Percentiles rank a stretch among this genome's conserved stretches.
phyloP scores from a whole-genome alignment of 2,113 vertebrate genomes.

The Elanus axillaris region DNA sequence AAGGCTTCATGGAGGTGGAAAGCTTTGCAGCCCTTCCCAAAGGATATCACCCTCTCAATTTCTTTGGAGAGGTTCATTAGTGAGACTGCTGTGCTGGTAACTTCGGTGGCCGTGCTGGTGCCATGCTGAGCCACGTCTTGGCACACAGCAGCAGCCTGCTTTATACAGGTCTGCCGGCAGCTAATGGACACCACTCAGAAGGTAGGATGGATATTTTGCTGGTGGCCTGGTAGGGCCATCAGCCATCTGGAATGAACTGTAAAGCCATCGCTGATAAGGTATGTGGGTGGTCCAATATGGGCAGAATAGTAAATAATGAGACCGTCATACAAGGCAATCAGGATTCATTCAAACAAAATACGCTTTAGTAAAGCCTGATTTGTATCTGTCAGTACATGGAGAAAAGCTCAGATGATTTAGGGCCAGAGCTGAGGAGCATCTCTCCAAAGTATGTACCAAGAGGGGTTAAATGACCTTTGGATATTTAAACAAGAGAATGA shows the following conservation, averaged over 20 bases:
- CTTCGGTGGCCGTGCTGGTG: neutral
- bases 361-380: neutral
- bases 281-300: neutral
- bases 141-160: neutral
- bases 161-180: neutral
- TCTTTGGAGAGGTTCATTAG: neutral
- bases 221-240: neutral
- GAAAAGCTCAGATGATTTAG: neutral
- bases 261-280: neutral
- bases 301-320: neutral
- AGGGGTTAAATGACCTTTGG: neutral
- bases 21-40: neutral
- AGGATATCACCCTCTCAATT: neutral
- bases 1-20: neutral
- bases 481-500: neutral
- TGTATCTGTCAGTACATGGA: fast-evolving
- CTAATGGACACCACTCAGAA: neutral
- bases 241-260: neutral
- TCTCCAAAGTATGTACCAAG: neutral
- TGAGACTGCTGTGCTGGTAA: fast-evolving
- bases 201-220: neutral
- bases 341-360: neutral
- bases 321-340: neutral
- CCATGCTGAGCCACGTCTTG: fast-evolving
- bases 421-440: neutral